Conservation (phyloP, 2,113 vertebrate species). For the Oxyura jamaicensis region DNA sequence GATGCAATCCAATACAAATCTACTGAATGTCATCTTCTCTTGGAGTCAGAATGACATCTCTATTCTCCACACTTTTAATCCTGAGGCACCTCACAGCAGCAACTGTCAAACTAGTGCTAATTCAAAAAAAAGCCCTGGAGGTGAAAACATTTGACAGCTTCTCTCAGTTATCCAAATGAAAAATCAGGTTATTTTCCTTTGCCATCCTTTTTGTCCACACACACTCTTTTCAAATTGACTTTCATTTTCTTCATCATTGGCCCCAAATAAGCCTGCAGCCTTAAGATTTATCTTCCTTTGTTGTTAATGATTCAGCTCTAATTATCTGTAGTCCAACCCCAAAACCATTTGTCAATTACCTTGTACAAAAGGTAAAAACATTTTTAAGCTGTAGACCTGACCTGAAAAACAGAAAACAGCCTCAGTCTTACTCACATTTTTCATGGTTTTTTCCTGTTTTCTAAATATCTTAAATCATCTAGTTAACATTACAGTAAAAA, state of each 20-base stretch:
- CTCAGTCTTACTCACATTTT: neutral
- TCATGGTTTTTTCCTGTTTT: neutral
- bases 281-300: neutral
- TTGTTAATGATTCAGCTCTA: neutral
- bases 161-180: constrained; percentile 54
- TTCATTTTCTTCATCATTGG: neutral
- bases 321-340: neutral
- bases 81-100: constrained; percentile 65
- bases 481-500: neutral
- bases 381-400: neutral
- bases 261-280: neutral
- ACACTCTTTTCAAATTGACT: neutral
- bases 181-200: constrained; percentile 39
- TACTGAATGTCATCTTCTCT: constrained; percentile 63
- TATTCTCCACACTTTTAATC: constrained; percentile 70
- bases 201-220: neutral
- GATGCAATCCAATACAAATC: constrained; percentile 55
- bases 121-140: constrained; percentile 62
- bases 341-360: neutral
- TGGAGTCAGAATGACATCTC: constrained; percentile 69
- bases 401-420: neutral
- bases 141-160: constrained; percentile 37
- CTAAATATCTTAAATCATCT: neutral
- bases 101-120: constrained; percentile 65
- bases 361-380: neutral